Percentiles rank a stretch among this genome's conserved stretches.
phyloP scores from a whole-genome alignment of 2,888 invertebrate species.

The Pristionchus mayeri region DNA sequence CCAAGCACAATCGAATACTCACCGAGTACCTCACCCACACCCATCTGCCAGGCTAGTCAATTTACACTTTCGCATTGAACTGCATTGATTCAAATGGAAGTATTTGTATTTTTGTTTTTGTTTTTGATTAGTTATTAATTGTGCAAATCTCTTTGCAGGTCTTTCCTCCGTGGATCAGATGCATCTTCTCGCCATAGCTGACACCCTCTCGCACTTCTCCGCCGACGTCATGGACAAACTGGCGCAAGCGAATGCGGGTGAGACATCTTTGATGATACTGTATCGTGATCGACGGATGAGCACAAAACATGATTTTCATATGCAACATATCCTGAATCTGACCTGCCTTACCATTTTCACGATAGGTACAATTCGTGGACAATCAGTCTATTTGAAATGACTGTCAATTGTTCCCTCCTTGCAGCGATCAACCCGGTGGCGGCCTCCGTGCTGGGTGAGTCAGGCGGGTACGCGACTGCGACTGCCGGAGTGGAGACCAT shows the following conservation, averaged over 20 bases:
- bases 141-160: constrained; percentile 82
- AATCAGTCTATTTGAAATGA: too few relatives aligned
- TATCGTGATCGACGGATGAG: too few relatives aligned
- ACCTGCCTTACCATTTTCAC: too few relatives aligned
- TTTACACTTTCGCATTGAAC: too few relatives aligned
- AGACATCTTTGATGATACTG: constrained; percentile 78
- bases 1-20: constrained; percentile 81
- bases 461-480: constrained; percentile 69
- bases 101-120: too few relatives aligned
- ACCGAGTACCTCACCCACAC: constrained; percentile 91
- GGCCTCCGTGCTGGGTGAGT: constrained; percentile 67
- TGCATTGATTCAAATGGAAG: too few relatives aligned
- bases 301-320: too few relatives aligned
- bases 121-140: not conserved
- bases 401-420: not conserved
- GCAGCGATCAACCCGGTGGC: constrained; percentile 66
- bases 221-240: constrained; percentile 78
- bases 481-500: constrained; percentile 78
- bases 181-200: constrained; percentile 97
- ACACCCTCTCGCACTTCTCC: constrained; percentile 84
- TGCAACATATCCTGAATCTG: too few relatives aligned
- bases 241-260: constrained; percentile 82
- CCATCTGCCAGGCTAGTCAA: constrained; percentile 76
- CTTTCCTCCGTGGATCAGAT: constrained; percentile 97
- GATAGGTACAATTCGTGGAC: too few relatives aligned